Evolutionary conservation across 2,113 vertebrate species (phyloP), one percentile per base, ranked within the genome.

Genomic region (Alces alces): DNA sequence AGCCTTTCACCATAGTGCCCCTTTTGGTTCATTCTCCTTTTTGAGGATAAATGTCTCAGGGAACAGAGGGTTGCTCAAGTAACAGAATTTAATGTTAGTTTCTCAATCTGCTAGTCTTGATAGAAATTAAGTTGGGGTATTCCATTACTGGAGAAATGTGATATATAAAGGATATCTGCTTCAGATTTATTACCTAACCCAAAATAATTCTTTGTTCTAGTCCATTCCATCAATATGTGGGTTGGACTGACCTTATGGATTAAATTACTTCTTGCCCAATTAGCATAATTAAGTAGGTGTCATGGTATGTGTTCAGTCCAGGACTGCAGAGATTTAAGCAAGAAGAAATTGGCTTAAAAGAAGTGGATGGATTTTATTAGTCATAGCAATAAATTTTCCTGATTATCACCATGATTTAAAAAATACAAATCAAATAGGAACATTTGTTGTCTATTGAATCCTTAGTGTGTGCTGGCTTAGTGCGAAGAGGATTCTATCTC

Each of bases 321-420:
- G 57, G 28, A 73, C 19, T 21, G 13, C 3, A 70, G 64, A 93
- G 23, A 52, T 73, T 43, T 85, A 93, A 92, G 58, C 25, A 54
- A 76, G 36, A 93, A 86, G 23, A 94, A 85, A 60, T 45, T 84
- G 73, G 28, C 28, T 79, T 55, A 93, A 91, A 54, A n/a, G 7
- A 36, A 70, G 30, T 19, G 73, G 55, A 3, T 64, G 23, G 8
- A 64, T 93, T 95, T 93, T 85, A 58, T 93, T 52, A 96, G 15
- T 45, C 50, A 33, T 9, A 30, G n/a, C 6, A 58, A 21, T 86
- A 60, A 1, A 11, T 13, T 86, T 90, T 87, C 45, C 6, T 84
- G 47, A 94, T 86, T 58, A 47, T 64, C 55, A 13, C 0, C 15
- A 27, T 93, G 78, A 94, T 50, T 76, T 80, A 54, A 11, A 55